These are phyloP conservation scores for Lepidurus apus DNA, from an alignment of 1,140 invertebrate genomes.

Conservation along the genomic window DNA sequence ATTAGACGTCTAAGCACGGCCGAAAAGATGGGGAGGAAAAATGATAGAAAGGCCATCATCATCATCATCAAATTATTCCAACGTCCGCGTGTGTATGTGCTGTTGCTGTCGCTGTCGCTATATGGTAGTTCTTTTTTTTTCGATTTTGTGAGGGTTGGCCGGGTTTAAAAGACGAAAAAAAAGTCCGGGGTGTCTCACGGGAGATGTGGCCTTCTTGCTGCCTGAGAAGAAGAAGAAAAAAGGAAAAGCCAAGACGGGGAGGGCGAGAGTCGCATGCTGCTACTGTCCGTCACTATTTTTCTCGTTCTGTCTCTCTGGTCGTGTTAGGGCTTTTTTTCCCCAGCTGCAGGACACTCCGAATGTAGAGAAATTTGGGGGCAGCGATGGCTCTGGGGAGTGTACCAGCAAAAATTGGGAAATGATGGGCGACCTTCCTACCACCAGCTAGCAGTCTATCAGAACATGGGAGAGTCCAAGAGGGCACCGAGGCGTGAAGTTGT, in stretches of 20 bases:
- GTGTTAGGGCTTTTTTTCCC: not conserved
- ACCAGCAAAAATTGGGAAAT: not conserved
- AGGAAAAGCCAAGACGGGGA: not conserved
- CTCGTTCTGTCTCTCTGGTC: conserved; percentile 12
- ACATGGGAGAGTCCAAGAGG: not conserved
- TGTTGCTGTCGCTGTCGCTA: not conserved
- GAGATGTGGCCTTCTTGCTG: conserved; percentile 1
- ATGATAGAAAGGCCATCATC: conserved; percentile 10
- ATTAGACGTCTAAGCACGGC: conserved; percentile 3
- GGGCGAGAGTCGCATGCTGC: not conserved
- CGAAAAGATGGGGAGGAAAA: conserved; percentile 6
- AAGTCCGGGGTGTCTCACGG: not conserved
- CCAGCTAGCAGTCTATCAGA: not conserved
- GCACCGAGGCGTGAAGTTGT: not conserved
- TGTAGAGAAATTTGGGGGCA: not conserved
- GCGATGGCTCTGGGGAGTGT: not conserved
- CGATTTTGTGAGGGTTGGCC: not conserved
- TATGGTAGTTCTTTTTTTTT: not conserved
- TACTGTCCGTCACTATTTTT: conserved; percentile 19
- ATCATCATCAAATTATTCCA: conserved; percentile 13
- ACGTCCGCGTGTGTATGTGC: conserved; percentile 14
- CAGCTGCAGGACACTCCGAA: not conserved
- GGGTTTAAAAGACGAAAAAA: not conserved
- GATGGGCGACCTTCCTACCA: not conserved
- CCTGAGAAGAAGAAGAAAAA: not conserved